Evolutionary conservation across 2,888 invertebrate genomes (phyloP), one percentile per base, ranked within the genome.

Genomic region (Chloromyia formosa): DNA sequence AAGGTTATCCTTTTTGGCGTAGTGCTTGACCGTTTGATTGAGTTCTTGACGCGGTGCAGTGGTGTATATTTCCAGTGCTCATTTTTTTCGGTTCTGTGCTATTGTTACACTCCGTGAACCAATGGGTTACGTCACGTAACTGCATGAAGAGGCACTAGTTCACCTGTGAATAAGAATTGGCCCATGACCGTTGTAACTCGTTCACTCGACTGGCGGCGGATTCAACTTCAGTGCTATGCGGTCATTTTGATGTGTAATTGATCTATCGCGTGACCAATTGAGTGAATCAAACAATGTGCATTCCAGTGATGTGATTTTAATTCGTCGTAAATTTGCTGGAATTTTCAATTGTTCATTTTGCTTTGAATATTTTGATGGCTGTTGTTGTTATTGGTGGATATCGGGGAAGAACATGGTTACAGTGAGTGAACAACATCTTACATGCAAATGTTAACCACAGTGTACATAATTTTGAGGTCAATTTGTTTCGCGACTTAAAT

Each of bases 221-320:
- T 49, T 49, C 16, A n/a, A n/a, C 10, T 49, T 49, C 49, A 49
- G 12, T 49, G 16, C 2, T 12, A n/a, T 49, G 18, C 4, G 18
- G 56, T 56, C 18, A 56, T 1, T 49, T 56, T 5, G 20, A 18
- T 18, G 56, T 53, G 22, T 22, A 56, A 56, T 66, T 66, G 1
- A 42, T 66, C 45, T 14, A 66, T 66, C 22, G 42, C 66, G 49
- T 66, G 66, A 49, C 22, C 49, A 22, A 49, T 20, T 42, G 14
- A 66, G 49, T 49, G 49, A 49, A 49, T 7, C 18, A 49, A 66
- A 56, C 42, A 12, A n/a, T 7, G 66, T 66, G 66, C 66, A 66
- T 66, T 66, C 66, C 66, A 45, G 66, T 45, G 23, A 66, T 66
- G 66, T 66, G 66, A 45, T 66, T 66, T 66, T 66, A 22, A 66